Base-by-base conservation (phyloP, 2,888 invertebrate species). In the Vannuccia rotundouncinata region DNA sequence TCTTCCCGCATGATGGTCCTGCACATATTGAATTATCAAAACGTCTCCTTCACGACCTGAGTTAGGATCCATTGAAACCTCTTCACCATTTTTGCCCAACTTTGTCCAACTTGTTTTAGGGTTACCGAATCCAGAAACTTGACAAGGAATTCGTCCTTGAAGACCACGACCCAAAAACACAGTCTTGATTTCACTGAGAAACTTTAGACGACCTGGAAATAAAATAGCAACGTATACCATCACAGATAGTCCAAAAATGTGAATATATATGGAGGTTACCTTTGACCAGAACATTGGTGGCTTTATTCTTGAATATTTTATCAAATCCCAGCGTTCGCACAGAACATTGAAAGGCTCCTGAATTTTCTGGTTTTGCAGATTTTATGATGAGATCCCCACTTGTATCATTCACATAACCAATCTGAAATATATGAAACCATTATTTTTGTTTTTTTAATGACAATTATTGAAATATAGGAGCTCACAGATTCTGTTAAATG, bases 21-120 rank as follows among this genome's bases (percentile, higher is more conserved):
- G 78, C 25, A 78, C 78, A 2, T 10, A 60, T 45, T 78, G 59
- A 17, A 78, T 27, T 2, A 78, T 66, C 31, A 78, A 27, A 10
- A 60, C 66, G 27, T 29, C 45, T 28, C 29, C 78, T 1, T 74
- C 66, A 27, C 13, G 2, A 17, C 25, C 22, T 5, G 66, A 66
- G 5, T 2, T 66, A 13, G 66, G 22, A 22, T 66, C 66, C 10
- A 66, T 17, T 5, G 66, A 5, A 5, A 17, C 66, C 66, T 66
- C 66, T 66, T 22, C 2, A 2, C 22, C 22, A 27, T 66, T 22
- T 27, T 5, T 2, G 10, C 2, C 25, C 66, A 66, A 66, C 66
- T 27, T 17, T 22, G 2, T 13, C 66, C 66, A 66, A 2, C 22
- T 22, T 22, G 66, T 66, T 27, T 13, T 22, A 2, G 66, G 66